Evolutionary conservation across 2,797 vertebrate genomes (phyloP), one percentile per base, ranked within the genome.

Genomic region (Labeo calbasu): DNA sequence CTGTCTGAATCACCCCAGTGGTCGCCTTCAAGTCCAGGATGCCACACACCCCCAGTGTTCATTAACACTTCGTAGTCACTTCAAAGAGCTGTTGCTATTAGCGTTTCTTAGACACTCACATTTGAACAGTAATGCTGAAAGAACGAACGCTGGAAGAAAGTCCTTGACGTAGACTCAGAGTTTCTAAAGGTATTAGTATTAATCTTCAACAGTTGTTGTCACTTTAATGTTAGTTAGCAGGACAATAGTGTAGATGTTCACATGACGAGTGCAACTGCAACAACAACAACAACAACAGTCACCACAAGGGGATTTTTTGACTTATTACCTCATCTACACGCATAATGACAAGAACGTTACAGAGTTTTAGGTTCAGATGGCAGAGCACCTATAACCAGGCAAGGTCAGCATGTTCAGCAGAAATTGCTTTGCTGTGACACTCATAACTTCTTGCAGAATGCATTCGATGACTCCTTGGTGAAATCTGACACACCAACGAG

Each of bases 281-380:
- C 28, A 25, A 32, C 40, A 72, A 40, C 17, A 72, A 55, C 59
- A 82, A 40, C 21, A 50, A 5, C 48, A 57, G 28, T 19, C 4
- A 21, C 84, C 66, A 80, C 82, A 77, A 81, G 66, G 82, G 82
- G 51, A 71, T 84, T 85, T 36, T n/a, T 80, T 77, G 68, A 32
- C 23, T 63, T 28, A 83, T 72, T 83, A 75, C 28, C 46, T 73
- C 57, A 63, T 65, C 32, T 51, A 66, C 17, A 61, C 15, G 61
- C 23, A 13, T 81, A 79, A 59, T 63, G 61, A 84, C 11, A 11
- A n/a, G 72, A 71, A 50, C 66, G 23, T 86, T 82, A 86, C 84
- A 81, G 59, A 71, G 51, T 21, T 61, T 57, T 80, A 51, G 13
- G 10, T 50, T 46, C 23, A 25, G 36, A 14, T 32, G 5, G 7